These are phyloP conservation scores for Acleris literana DNA, from an alignment of 2,888 invertebrate species.

Conservation along the genomic window DNA sequence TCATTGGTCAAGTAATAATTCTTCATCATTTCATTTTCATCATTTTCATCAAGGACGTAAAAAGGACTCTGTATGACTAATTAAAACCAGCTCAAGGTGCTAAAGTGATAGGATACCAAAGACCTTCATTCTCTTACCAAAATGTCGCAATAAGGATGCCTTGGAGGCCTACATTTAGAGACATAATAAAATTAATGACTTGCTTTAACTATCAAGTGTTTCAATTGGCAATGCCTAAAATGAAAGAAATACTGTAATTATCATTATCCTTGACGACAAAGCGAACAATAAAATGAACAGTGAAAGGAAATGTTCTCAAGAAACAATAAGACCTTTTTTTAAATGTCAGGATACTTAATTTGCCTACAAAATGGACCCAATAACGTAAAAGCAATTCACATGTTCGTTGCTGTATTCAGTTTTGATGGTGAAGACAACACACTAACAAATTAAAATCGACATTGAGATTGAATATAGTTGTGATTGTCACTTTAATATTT, in stretches of 20 bases:
- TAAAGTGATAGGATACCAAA: slow-evolving; percentile 24
- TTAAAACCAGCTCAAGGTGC: slow-evolving; percentile 29
- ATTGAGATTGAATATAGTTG: too few relatives aligned
- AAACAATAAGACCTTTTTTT: neutral
- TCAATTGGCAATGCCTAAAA: too few relatives aligned
- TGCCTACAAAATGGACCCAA: too few relatives aligned
- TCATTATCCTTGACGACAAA: slow-evolving; percentile 15
- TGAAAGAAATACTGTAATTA: slow-evolving; percentile 7
- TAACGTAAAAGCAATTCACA: too few relatives aligned
- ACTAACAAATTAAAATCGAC: too few relatives aligned
- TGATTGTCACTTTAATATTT: too few relatives aligned
- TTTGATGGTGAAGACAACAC: too few relatives aligned
- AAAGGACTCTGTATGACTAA: slow-evolving; percentile 1
- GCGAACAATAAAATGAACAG: slow-evolving; percentile 16
- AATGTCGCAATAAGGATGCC: slow-evolving; percentile 26
- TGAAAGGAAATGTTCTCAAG: slow-evolving; percentile 20
- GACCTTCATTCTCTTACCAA: slow-evolving; percentile 21
- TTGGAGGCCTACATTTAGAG: slow-evolving; percentile 6
- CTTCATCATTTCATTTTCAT: too few relatives aligned
- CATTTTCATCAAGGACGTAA: too few relatives aligned
- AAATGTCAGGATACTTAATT: too few relatives aligned
- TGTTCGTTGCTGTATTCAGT: too few relatives aligned
- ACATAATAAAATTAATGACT: slow-evolving; percentile 1
- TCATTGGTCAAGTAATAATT: too few relatives aligned
- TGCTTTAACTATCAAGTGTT: neutral